These are phyloP conservation scores for Bettongia penicillata DNA, from an alignment of 2,113 vertebrate genomes.

Conservation along the genomic window DNA sequence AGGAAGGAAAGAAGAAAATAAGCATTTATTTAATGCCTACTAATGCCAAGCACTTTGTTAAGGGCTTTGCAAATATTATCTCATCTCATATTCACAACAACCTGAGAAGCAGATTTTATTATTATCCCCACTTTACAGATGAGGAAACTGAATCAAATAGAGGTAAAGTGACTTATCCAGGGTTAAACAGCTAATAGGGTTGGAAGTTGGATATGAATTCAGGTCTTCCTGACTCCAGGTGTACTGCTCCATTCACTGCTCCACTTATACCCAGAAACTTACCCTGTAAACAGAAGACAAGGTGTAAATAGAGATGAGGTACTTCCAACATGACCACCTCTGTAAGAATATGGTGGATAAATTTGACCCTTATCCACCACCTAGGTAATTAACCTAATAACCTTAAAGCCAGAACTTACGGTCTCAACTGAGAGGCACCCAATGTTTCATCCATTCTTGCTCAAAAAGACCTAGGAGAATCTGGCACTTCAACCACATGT, in stretches of 20 bases:
- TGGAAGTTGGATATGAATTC: neutral
- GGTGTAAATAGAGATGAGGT: neutral
- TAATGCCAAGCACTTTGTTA: neutral
- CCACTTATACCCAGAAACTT: neutral
- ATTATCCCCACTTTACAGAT: neutral
- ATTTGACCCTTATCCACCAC: neutral
- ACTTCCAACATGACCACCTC: neutral
- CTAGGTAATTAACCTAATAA: neutral
- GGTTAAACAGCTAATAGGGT: neutral
- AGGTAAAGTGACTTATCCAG: neutral
- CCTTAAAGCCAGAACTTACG: neutral
- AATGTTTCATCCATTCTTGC: neutral
- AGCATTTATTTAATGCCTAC: neutral
- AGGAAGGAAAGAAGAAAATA: conserved; percentile 76
- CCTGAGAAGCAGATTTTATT: neutral
- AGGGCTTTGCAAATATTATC: neutral
- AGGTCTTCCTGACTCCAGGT: neutral
- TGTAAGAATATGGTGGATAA: neutral
- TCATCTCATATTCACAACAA: neutral
- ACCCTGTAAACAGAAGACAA: neutral
- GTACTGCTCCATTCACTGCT: neutral
- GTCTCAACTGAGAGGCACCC: neutral
- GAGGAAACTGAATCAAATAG: neutral
- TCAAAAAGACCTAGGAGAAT: neutral
- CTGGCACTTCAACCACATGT: neutral